Percentiles rank a stretch among this genome's conserved stretches.
Conservation (phyloP, 2,888 invertebrate genomes). For the Amphiduros pacificus region DNA sequence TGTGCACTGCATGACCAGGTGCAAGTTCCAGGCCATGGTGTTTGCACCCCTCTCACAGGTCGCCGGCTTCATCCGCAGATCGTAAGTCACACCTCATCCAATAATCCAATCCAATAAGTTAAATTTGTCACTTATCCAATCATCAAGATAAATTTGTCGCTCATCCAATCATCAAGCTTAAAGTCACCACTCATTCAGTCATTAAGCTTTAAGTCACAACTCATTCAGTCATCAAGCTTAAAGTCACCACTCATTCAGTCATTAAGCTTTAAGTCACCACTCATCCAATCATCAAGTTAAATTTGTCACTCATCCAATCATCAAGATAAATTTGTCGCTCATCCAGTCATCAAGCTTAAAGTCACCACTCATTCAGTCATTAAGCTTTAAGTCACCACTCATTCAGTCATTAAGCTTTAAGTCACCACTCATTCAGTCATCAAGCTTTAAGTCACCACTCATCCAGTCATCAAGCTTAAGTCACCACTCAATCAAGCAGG, state of each 20-base stretch:
- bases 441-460: background rate
- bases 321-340: background rate
- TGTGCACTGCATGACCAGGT: slow-evolving; percentile 29
- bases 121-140: background rate
- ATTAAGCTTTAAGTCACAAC: too few species aligned
- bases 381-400: too few species aligned
- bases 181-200: too few species aligned
- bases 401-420: too few species aligned
- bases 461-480: background rate
- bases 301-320: background rate
- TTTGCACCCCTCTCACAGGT: slow-evolving; percentile 28
- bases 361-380: too few species aligned
- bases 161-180: too few species aligned
- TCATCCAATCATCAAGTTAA: background rate
- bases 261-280: slow-evolving; percentile 15
- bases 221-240: too few species aligned
- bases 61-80: slow-evolving; percentile 30
- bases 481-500: background rate
- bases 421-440: background rate
- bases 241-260: too few species aligned
- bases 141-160: background rate
- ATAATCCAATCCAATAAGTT: background rate
- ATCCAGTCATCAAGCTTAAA: too few species aligned
- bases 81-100: slow-evolving; percentile 15
- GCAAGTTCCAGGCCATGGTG: slow-evolving; percentile 30